These are phyloP conservation scores for Mythimna impura DNA, from an alignment of 2,888 invertebrate species.

Conservation along the genomic window DNA sequence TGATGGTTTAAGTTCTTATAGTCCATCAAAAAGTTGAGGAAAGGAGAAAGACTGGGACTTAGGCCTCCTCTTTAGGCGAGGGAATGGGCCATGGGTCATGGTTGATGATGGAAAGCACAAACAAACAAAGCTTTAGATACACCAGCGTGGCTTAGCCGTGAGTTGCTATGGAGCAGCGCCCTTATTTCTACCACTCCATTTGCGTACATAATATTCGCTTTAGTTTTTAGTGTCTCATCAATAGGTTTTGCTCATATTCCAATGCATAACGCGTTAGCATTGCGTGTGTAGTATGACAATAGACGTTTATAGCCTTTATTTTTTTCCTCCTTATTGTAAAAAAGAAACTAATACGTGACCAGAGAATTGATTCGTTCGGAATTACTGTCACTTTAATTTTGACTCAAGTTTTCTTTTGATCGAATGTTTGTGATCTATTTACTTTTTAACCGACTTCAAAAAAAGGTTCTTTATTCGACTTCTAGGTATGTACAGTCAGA, in stretches of 20 bases:
- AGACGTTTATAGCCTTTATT: conserved; percentile 3
- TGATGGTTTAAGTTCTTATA: too few relatives aligned
- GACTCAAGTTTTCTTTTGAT: not conserved
- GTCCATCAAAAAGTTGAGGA: too few relatives aligned
- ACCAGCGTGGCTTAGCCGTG: not conserved
- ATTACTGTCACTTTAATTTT: not conserved
- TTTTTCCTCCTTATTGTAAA: conserved; percentile 26
- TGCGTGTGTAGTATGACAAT: conserved; percentile 33
- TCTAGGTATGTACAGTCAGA: too few relatives aligned
- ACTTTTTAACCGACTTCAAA: not conserved
- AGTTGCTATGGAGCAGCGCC: not conserved
- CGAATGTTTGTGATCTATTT: too few relatives aligned
- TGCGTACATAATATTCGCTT: conserved; percentile 35
- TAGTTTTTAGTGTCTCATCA: conserved; percentile 9
- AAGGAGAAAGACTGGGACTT: too few relatives aligned
- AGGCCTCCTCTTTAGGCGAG: too few relatives aligned
- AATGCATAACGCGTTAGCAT: conserved; percentile 20
- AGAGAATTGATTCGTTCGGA: not conserved
- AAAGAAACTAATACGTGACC: conserved; percentile 30
- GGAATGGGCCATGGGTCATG: too few relatives aligned
- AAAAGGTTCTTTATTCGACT: too few relatives aligned
- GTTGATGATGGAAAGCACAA: too few relatives aligned
- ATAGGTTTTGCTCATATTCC: conserved; percentile 26
- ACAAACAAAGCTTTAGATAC: not conserved
- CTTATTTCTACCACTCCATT: conserved; percentile 22